Conservation (phyloP, 2,888 invertebrate genomes). For the Rotaria magnacalcarata region DNA sequence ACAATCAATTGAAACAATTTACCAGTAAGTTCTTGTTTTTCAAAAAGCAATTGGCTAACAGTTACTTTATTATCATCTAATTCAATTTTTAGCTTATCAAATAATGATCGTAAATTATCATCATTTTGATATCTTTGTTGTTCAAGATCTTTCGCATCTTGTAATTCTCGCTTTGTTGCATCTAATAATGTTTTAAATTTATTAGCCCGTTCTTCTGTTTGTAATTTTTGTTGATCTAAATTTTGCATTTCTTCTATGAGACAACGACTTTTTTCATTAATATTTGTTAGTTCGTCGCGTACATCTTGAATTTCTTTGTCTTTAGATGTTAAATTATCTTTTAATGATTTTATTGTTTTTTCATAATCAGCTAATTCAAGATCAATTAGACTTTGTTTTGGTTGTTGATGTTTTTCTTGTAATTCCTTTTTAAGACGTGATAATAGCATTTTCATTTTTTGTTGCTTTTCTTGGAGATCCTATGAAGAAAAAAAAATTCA, state of each 20-base stretch:
- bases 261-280: constrained; percentile 20
- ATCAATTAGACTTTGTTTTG: constrained; percentile 62
- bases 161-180: constrained; percentile 67
- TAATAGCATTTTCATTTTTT: not conserved
- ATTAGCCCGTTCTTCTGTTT: constrained; percentile 52
- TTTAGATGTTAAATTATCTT: constrained; percentile 53
- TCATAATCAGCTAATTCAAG: constrained; percentile 88
- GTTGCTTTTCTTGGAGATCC: not conserved
- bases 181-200: constrained; percentile 62
- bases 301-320: constrained; percentile 53
- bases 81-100: constrained; percentile 2
- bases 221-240: constrained; percentile 28
- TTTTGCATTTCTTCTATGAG: constrained; percentile 40
- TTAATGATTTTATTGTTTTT: constrained; percentile 63
- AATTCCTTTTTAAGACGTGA: constrained; percentile 18
- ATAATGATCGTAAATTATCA: not conserved
- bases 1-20: not conserved
- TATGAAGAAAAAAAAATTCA: not conserved
- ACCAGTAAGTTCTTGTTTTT: constrained; percentile 17
- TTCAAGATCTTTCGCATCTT: constrained; percentile 54
- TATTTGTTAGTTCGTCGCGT: constrained; percentile 51
- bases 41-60: not conserved
- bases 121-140: not conserved
- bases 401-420: constrained; percentile 25
- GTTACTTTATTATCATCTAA: constrained; percentile 14